Evolutionary conservation across 1,140 invertebrate species (phyloP), one percentile per base, ranked within the genome.

Genomic region (Ylistrum balloti): DNA sequence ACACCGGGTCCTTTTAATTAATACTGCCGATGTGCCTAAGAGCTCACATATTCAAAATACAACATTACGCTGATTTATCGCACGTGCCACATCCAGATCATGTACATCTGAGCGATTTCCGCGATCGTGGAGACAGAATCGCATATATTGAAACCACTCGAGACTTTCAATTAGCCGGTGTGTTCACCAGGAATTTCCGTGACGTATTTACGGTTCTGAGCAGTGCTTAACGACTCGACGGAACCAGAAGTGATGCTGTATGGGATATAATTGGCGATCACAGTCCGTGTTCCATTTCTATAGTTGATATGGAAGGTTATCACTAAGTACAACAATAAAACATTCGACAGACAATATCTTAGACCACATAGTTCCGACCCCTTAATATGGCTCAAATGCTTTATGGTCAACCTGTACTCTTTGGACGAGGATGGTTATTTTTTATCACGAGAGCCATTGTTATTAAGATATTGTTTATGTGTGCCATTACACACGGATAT

Each of bases 211-310:
- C 56, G 56, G 56, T 74, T 17, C n/a, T 28, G 56, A n/a, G 2
- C 5, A 74, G 56, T 74, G 56, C n/a, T 74, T 74, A 74, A 74
- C 56, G 56, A n/a, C 56, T 28, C 22, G 56, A 74, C 56, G 56
- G n/a, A 74, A 28, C 5, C 22, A 74, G n/a, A 5, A n/a, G 56
- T 74, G n/a, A 74, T n/a, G n/a, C 56, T n/a, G 22, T 74, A 74
- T 74, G n/a, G n/a, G 22, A 28, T 22, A 28, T 74, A 74, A 74
- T 74, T 74, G 56, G 56, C n/a, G 56, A 48, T 74, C 56, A 74
- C 56, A n/a, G n/a, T 74, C 56, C 56, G 56, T 74, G 56, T 11
- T 28, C 56, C 56, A n/a, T 74, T 74, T 74, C 56, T 74, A 74
- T 74, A 74, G 56, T 74, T 28, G 13, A 11, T 28, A n/a, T 28